These are phyloP conservation scores for Coranthus polyacanthus DNA, from an alignment of 2,797 vertebrate species.

Conservation along the genomic window DNA sequence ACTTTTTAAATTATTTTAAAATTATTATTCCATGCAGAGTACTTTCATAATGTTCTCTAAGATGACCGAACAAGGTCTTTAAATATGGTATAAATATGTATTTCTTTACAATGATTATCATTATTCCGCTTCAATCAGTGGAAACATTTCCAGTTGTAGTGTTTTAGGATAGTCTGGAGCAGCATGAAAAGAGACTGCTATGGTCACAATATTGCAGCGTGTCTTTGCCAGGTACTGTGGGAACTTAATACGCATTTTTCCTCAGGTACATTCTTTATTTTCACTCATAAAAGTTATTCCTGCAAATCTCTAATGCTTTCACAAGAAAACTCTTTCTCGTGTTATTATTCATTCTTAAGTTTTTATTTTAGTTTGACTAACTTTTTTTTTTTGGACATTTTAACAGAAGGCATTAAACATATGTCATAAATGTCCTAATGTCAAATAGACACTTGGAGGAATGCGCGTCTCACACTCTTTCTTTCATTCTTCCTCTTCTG, in stretches of 20 bases:
- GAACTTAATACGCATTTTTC: conserved; percentile 30
- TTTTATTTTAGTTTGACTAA: neutral
- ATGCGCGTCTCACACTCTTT: conserved; percentile 1
- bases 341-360: conserved; percentile 5
- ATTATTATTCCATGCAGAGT: too few relatives aligned
- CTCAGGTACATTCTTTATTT: neutral
- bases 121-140: conserved; percentile 11
- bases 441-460: conserved; percentile 2
- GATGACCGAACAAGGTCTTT: too few relatives aligned
- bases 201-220: neutral
- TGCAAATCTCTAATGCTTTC: neutral
- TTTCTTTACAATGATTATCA: too few relatives aligned
- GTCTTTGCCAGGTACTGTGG: conserved; percentile 15
- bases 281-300: neutral
- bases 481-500: neutral
- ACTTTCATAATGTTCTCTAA: too few relatives aligned
- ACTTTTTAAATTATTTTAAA: too few relatives aligned
- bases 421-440: conserved; percentile 20
- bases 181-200: neutral
- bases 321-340: conserved; percentile 1
- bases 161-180: conserved; percentile 2
- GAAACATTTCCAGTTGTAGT: neutral
- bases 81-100: too few relatives aligned
- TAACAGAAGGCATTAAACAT: neutral
- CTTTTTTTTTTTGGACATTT: neutral